A percentile compares a stretch with the other conserved stretches of the same genome.
Conservation (phyloP, 2,113 vertebrate genomes). For the Halichoeres trimaculatus region DNA sequence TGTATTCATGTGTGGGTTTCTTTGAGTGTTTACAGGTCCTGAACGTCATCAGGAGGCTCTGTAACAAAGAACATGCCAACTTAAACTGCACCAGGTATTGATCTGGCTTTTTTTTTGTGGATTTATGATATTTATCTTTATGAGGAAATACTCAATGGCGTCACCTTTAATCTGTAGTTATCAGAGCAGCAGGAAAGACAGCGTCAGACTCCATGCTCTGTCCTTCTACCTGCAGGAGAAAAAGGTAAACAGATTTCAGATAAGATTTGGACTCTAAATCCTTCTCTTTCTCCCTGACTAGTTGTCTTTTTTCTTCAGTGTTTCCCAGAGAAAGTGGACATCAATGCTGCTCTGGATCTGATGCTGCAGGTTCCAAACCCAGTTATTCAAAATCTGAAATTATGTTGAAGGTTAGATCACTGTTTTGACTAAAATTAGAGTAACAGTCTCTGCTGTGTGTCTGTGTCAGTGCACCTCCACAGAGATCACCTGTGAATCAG, state of each 20-base stretch:
- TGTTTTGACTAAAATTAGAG: too few species aligned
- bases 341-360: slow-evolving; percentile 75
- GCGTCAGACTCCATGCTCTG: slow-evolving; percentile 70
- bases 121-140: too few species aligned
- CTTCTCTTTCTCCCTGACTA: too few species aligned
- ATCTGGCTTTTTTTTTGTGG: too few species aligned
- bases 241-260: slow-evolving; percentile 54
- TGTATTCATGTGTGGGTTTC: background rate
- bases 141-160: too few species aligned
- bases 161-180: slow-evolving; percentile 46
- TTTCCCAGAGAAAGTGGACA: slow-evolving; percentile 75
- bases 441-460: background rate
- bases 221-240: slow-evolving; percentile 80
- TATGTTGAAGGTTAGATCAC: too few species aligned
- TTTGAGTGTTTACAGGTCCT: slow-evolving; percentile 62
- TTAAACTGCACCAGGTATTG: slow-evolving; percentile 76
- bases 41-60: slow-evolving; percentile 72
- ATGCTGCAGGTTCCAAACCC: slow-evolving; percentile 71
- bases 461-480: slow-evolving; percentile 73
- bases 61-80: slow-evolving; percentile 77
- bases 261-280: too few species aligned
- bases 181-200: slow-evolving; percentile 67
- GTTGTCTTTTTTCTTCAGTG: slow-evolving; percentile 53
- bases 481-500: slow-evolving; percentile 79
- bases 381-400: too few species aligned